Base-by-base conservation (phyloP, 2,797 vertebrate genomes). In the Geotrypetes seraphini region DNA sequence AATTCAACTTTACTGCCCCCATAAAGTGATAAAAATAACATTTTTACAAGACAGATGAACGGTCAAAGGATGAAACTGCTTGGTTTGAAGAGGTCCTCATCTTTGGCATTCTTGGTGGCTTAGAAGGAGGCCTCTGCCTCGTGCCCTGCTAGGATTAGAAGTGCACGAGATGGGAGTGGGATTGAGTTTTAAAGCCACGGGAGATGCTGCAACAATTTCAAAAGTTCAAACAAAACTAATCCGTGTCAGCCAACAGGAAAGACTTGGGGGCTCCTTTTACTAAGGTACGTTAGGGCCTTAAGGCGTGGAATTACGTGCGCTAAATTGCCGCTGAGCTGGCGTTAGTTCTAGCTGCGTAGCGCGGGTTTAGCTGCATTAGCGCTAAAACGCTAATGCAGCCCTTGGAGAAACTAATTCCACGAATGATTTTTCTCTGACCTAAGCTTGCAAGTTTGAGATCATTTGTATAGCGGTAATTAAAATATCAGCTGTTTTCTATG, bases 81-180 rank as follows among this genome's bases (percentile, higher is more conserved):
- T 3, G 11, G 18, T 25, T 13, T 31, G 29, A 15, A 40, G 34
- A 29, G 31, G 13, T 22, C 23, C 25, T 17, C 10, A 30, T 26
- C 35, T 38, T 36, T 37, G 38, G 32, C 1, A 9, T 35, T 28
- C 28, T 22, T 52, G 39, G 18, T 3, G 1, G n/a, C 28, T 36
- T 19, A 37, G 15, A 43, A 50, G 43, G 29, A 46, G 35, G 26
- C 36, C 53, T 25, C n/a, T n/a, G n/a, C n/a, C n/a, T n/a, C n/a
- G 53, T 49, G 37, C 42, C 53, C 70, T 78, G 78, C 84, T 75
- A 59, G 84, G 82, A 89, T 90, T 87, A 90, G 60, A 50, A 71
- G 57, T 31, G 75, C 85, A 88, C 75, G 71, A 81, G 85, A 89
- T 74, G 70, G 63, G 52, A 84, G 68, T 68, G 73, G 65, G 73